These are phyloP conservation scores for Celastrina argiolus DNA, from an alignment of 2,888 invertebrate genomes.

Conservation along the genomic window DNA sequence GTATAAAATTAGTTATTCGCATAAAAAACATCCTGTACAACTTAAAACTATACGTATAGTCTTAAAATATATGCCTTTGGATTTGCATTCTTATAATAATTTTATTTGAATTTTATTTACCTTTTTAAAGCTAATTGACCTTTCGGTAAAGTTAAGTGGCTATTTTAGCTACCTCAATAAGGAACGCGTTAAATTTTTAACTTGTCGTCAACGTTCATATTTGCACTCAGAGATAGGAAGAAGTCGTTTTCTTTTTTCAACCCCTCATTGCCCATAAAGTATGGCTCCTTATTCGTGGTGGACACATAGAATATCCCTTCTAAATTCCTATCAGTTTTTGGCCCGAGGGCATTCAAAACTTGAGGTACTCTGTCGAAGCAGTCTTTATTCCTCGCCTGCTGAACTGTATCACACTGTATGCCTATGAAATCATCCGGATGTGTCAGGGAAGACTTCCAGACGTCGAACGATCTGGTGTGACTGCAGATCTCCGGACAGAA, in stretches of 20 bases:
- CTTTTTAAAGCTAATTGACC: no score
- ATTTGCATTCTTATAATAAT: neutral
- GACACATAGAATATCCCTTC: constrained; percentile 33
- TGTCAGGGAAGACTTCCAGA: neutral
- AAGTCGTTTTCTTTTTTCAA: constrained; percentile 18
- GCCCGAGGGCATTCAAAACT: constrained; percentile 34
- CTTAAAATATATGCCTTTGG: no score
- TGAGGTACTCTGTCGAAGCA: constrained; percentile 38
- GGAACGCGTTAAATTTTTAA: constrained; percentile 4
- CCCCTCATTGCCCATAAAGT: constrained; percentile 17
- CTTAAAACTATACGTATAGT: no score
- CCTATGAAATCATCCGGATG: constrained; percentile 34
- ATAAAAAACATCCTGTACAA: no score
- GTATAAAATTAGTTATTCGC: no score
- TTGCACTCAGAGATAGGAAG: neutral
- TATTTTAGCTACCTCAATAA: neutral
- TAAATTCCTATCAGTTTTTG: constrained; percentile 27
- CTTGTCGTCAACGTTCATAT: neutral
- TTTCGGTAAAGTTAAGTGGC: no score
- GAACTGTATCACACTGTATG: constrained; percentile 37
- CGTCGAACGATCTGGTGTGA: neutral
- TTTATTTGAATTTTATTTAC: neutral
- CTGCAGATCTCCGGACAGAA: neutral
- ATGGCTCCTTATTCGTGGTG: constrained; percentile 21
- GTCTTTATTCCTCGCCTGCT: constrained; percentile 29